A percentile compares a stretch with the other conserved stretches of the same genome.
Conservation (phyloP, 2,113 vertebrate genomes). For the Crypturellus undulatus region DNA sequence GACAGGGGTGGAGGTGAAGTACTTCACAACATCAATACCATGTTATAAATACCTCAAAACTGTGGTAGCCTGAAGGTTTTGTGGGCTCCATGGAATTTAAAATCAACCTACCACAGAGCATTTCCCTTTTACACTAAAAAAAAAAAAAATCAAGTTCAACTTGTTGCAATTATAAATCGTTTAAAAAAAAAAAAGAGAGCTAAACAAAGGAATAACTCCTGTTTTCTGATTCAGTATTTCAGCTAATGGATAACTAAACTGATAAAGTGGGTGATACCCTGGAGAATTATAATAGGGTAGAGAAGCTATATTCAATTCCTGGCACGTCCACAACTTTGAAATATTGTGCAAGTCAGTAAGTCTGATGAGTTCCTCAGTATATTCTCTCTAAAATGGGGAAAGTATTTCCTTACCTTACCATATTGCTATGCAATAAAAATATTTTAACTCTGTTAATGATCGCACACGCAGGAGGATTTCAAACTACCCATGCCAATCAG, state of each 20-base stretch:
- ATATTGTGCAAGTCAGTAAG: conserved; percentile 10
- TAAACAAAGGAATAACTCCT: conserved; percentile 44
- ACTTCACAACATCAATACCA: conserved; percentile 71
- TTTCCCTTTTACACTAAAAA: not conserved
- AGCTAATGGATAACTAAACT: not conserved
- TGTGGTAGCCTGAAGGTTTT: conserved; percentile 62
- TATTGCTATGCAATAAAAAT: conserved; percentile 12
- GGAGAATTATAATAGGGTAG: not conserved
- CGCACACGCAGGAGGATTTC: not conserved
- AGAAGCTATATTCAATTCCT: conserved; percentile 20
- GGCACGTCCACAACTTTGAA: conserved; percentile 19
- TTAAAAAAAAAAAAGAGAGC: conserved; percentile 1
- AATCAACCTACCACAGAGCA: conserved; percentile 17
- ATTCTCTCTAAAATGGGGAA: conserved; percentile 18
- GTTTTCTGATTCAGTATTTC: conserved; percentile 23
- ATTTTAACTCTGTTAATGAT: not conserved
- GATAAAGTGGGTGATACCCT: conserved; percentile 30
- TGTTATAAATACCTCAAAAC: conserved; percentile 71
- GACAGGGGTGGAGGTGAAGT: conserved; percentile 63
- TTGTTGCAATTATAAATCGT: conserved; percentile 38
- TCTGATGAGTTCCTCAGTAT: conserved; percentile 34
- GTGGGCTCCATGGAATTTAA: conserved; percentile 61
- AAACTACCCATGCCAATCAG: not conserved
- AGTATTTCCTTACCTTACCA: not conserved
- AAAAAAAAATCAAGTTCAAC: not conserved